A percentile compares a stretch with the other conserved stretches of the same genome.
Evolutionary conservation across 2,113 vertebrate genomes (phyloP).

Genomic region (Perognathus longimembris): DNA sequence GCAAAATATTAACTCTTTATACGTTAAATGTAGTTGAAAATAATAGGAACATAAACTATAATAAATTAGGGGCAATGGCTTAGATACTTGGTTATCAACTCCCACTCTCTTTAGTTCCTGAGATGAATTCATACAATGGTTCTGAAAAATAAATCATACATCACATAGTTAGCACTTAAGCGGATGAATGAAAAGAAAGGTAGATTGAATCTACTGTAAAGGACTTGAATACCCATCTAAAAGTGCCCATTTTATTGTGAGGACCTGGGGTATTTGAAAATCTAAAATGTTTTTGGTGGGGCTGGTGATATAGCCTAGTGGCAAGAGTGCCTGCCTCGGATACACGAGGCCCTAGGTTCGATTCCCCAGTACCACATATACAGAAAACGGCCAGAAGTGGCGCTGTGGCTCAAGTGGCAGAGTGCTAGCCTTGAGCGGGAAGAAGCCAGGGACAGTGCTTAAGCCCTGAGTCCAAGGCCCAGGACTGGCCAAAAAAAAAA

Average conservation of each 20-base stretch:
- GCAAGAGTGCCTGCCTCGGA: too few relatives aligned
- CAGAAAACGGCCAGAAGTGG: too few relatives aligned
- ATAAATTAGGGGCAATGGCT: neutral
- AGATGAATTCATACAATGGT: neutral
- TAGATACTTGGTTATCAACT: neutral
- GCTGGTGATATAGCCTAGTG: too few relatives aligned
- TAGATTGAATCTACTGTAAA: neutral
- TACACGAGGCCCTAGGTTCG: too few relatives aligned
- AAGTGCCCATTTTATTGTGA: constrained; percentile 15
- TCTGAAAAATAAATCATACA: neutral
- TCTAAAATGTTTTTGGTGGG: too few relatives aligned
- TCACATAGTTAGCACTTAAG: neutral
- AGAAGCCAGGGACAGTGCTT: too few relatives aligned
- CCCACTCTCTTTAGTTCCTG: neutral
- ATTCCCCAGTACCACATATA: too few relatives aligned
- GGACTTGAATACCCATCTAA: neutral
- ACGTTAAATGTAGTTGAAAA: neutral
- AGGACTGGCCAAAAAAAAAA: too few relatives aligned
- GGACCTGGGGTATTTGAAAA: neutral
- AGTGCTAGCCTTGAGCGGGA: too few relatives aligned
- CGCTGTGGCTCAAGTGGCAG: too few relatives aligned
- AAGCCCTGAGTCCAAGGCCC: too few relatives aligned
- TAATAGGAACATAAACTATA: neutral
- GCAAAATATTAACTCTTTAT: neutral
- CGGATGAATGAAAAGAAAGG: neutral